Evolutionary conservation across 2,888 invertebrate genomes (phyloP), one percentile per base, ranked within the genome.

Genomic region (Blastobasis adustella): DNA sequence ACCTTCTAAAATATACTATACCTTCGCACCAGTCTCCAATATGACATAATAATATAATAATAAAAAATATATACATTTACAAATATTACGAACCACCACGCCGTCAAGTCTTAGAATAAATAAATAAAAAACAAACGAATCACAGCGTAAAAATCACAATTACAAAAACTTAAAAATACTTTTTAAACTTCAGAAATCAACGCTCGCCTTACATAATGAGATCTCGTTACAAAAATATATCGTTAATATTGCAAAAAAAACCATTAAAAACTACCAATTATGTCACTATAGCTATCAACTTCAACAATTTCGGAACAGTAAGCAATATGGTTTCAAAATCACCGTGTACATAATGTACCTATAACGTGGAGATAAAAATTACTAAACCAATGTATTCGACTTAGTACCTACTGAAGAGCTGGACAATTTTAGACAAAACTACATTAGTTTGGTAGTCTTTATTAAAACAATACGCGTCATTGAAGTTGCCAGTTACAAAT

Each of bases 251-350:
- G 81, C 81, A 78, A 82, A 82, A 76, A 69, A 77, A 76, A 65
- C 69, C 74, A 68, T 65, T 70, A 65, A 73, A 73, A 73, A 67
- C 71, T 76, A 77, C 71, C 66, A 74, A 71, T 62, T 75, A 10
- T 46, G 37, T 38, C 41, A 46, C 75, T 82, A 80, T 64, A 76
- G 66, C 79, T 84, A 85, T 76, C 77, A 84, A 82, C 78, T 78
- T 81, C 77, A 84, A 85, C 82, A 84, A 80, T 79, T 73, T 60
- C 65, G 66, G 74, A 84, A 83, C 81, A 74, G 64, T 82, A 84
- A 84, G 84, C 84, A 85, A 85, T 78, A 84, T 66, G 75, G 69
- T 70, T 74, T 72, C 73, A 80, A 82, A 80, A 79, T 23, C 23
- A 23, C 23, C 23, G 23, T 2, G 23, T 23, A 23, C 23, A 71